A percentile compares a stretch with the other conserved stretches of the same genome.
phyloP scores from a whole-genome alignment of 2,797 vertebrate genomes.

The Hozukius guyotensis region DNA sequence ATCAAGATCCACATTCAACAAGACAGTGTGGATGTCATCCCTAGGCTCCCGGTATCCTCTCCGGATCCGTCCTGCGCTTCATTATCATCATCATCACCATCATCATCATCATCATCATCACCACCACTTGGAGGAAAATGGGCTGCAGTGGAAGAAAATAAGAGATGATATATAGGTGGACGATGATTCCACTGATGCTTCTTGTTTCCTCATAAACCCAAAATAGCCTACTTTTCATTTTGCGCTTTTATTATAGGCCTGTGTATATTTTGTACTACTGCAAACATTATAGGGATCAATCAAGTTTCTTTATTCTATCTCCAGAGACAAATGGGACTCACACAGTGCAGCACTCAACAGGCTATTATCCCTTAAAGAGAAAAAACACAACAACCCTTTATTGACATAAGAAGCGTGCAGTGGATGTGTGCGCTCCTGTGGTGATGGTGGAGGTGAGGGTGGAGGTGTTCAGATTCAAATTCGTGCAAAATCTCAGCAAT shows the following conservation, averaged over 20 bases:
- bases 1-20: constrained; percentile 76
- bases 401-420: neutral
- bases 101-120: constrained; percentile 32
- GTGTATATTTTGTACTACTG: neutral
- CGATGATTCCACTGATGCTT: constrained; percentile 29
- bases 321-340: neutral
- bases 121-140: constrained; percentile 33
- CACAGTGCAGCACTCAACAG: constrained; percentile 21
- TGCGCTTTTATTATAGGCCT: neutral
- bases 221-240: neutral
- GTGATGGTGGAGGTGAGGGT: neutral
- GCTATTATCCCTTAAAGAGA: neutral
- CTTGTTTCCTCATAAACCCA: constrained; percentile 6
- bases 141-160: constrained; percentile 53
- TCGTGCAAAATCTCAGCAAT: constrained; percentile 27
- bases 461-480: neutral
- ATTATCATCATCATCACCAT: constrained; percentile 35
- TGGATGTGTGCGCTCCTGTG: neutral
- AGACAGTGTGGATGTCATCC: constrained; percentile 67
- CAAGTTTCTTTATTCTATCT: neutral
- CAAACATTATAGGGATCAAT: neutral
- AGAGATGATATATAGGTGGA: constrained; percentile 24
- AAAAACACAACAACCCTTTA: neutral
- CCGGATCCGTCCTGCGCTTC: constrained; percentile 63
- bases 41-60: constrained; percentile 67